Percentiles rank a stretch among this genome's conserved stretches.
Evolutionary conservation across 2,797 vertebrate genomes (phyloP).

Genomic region (Hydrophis major): DNA sequence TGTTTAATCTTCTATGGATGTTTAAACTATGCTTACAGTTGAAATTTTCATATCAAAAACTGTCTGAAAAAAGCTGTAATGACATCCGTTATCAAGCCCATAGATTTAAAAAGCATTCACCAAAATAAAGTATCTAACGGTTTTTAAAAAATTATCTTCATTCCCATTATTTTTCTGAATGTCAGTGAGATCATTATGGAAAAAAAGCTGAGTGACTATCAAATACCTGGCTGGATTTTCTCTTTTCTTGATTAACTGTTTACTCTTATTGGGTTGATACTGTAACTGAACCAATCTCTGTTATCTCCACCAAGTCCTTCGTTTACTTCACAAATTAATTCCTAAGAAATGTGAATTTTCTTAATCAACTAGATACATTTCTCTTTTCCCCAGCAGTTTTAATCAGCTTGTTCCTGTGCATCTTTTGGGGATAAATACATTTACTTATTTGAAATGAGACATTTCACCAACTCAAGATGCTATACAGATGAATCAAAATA

Average conservation of each 20-base stretch:
- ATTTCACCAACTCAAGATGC: background rate
- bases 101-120: background rate
- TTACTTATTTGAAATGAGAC: background rate
- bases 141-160: background rate
- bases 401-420: background rate
- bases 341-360: background rate
- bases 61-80: background rate
- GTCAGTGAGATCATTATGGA: background rate
- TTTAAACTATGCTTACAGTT: background rate
- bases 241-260: background rate
- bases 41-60: background rate
- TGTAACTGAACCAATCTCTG: background rate
- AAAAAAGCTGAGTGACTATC: background rate
- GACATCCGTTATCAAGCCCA: background rate
- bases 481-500: background rate
- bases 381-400: background rate
- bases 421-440: background rate
- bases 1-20: slow-evolving; percentile 1
- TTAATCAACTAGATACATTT: background rate
- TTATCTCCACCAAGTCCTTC: background rate
- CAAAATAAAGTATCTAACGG: slow-evolving; percentile 21
- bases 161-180: background rate
- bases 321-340: background rate
- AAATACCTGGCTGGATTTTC: background rate
- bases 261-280: background rate